These are phyloP conservation scores for Oryzias javanicus DNA, from an alignment of 2,113 vertebrate species.

Conservation along the genomic window DNA sequence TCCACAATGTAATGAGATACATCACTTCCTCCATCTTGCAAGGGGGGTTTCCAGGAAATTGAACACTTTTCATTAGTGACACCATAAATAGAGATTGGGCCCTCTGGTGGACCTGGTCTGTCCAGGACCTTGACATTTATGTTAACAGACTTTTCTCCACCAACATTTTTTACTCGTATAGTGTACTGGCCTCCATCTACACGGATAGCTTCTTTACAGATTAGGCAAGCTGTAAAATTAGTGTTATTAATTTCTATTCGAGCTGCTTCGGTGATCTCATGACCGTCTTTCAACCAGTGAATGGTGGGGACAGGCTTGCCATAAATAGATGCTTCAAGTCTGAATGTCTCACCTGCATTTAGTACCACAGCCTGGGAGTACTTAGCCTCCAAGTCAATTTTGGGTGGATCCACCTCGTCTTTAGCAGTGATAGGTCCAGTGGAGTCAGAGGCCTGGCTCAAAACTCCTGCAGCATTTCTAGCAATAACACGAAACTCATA, in stretches of 20 bases:
- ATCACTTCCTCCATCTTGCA: conserved; percentile 93
- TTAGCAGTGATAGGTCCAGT: conserved; percentile 92
- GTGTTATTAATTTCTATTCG: conserved; percentile 90
- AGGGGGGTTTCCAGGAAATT: conserved; percentile 90
- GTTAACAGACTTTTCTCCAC: conserved; percentile 88
- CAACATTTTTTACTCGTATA: conserved; percentile 90
- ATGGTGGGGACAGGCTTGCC: conserved; percentile 91
- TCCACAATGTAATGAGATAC: conserved; percentile 94
- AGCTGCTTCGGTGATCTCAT: conserved; percentile 85
- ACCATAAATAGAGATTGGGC: conserved; percentile 86
- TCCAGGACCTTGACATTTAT: conserved; percentile 93
- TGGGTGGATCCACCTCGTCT: conserved; percentile 95
- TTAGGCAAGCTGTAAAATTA: conserved; percentile 86
- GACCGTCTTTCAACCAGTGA: conserved; percentile 87
- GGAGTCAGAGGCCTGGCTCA: conserved; percentile 91
- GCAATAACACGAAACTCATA: conserved; percentile 98
- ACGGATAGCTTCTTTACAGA: conserved; percentile 89
- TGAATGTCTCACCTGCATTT: conserved; percentile 91
- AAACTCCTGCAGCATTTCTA: conserved; percentile 90
- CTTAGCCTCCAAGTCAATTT: conserved; percentile 91
- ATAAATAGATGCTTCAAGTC: conserved; percentile 84
- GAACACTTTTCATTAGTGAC: conserved; percentile 91
- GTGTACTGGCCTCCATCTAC: conserved; percentile 92
- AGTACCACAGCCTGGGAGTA: conserved; percentile 87
- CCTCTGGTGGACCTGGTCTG: conserved; percentile 93